Evolutionary conservation across 23 tunicate genomes (phyloP).

Genomic region (Halocynthia aurantium): DNA sequence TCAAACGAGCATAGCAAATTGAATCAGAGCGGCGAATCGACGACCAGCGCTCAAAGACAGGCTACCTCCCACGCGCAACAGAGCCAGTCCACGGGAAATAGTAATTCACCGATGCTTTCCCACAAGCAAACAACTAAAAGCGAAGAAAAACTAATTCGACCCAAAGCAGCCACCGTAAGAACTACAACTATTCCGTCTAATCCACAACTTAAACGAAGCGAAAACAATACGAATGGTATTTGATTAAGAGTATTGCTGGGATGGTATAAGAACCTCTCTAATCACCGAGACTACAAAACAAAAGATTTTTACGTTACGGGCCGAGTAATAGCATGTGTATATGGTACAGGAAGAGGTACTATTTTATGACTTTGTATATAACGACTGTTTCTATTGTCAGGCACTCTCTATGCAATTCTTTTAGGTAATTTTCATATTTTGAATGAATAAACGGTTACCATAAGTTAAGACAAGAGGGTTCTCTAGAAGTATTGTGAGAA

Average conservation of each 20-base stretch:
- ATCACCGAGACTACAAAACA: too few relatives aligned
- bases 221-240: too few relatives aligned
- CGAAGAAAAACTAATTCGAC: constrained; percentile 16
- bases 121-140: background rate
- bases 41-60: background rate
- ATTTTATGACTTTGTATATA: too few relatives aligned
- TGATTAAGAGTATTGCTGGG: too few relatives aligned
- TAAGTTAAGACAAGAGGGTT: background rate
- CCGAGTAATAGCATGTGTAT: too few relatives aligned
- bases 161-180: constrained; percentile 25
- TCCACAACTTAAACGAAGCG: too few relatives aligned
- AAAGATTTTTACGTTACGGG: too few relatives aligned
- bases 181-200: background rate
- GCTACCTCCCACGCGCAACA: background rate
- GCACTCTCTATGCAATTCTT: background rate
- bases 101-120: background rate
- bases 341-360: too few relatives aligned
- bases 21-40: background rate
- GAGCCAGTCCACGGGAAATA: background rate
- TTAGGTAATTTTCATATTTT: background rate
- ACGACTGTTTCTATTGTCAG: background rate
- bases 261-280: too few relatives aligned
- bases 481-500: background rate
- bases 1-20: background rate
- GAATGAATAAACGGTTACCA: background rate